Evolutionary conservation across 2,797 vertebrate genomes (phyloP).

Genomic region (Synaphobranchus kaupii): DNA sequence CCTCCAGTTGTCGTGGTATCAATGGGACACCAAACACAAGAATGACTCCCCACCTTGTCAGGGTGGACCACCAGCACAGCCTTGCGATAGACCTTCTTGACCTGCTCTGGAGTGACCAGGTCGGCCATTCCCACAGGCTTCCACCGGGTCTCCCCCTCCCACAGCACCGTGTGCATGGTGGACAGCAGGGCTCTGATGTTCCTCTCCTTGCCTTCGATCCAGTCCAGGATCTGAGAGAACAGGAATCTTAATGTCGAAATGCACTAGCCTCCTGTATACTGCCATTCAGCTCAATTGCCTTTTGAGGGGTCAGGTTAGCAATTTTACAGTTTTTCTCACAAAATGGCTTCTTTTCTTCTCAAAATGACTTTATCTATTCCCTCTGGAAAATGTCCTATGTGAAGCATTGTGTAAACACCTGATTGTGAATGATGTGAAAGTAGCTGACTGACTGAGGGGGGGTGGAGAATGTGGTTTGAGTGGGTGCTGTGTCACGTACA

Average conservation of each 20-base stretch:
- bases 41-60: slow-evolving; percentile 92
- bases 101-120: slow-evolving; percentile 95
- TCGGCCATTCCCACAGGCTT: slow-evolving; percentile 95
- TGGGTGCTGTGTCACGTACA: not conserved
- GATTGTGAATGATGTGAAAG: no score
- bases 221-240: slow-evolving; percentile 86
- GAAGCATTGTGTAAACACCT: not conserved
- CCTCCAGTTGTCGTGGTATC: not conserved
- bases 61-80: slow-evolving; percentile 97
- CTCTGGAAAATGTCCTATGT: not conserved
- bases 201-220: slow-evolving; percentile 98
- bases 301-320: no score
- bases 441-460: not conserved
- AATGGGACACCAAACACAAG: not conserved
- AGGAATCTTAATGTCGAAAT: not conserved
- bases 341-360: not conserved
- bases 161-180: slow-evolving; percentile 97
- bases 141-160: slow-evolving; percentile 97
- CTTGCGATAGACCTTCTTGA: slow-evolving; percentile 94
- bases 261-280: no score
- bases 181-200: slow-evolving; percentile 96
- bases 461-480: not conserved
- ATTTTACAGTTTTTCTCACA: not conserved
- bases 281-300: no score
- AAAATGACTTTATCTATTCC: not conserved